Conservation (phyloP, 2,888 invertebrate species). For the Drosophila kambysellisi region DNA sequence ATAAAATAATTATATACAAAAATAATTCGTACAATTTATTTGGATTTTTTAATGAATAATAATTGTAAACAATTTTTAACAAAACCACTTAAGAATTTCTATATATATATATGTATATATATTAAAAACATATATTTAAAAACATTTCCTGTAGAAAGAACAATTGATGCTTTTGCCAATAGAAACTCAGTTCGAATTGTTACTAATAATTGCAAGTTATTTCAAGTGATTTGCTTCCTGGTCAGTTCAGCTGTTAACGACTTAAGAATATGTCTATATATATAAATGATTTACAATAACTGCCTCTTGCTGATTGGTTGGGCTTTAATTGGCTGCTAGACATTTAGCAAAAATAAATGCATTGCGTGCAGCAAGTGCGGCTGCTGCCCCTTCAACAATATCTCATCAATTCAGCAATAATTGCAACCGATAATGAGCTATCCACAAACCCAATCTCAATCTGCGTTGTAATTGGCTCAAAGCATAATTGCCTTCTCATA, state of each 20-base stretch:
- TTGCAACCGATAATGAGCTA: slow-evolving; percentile 34
- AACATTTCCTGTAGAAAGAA: background rate
- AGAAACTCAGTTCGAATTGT: background rate
- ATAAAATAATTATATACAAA: background rate
- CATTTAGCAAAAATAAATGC: slow-evolving; percentile 8
- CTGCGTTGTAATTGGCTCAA: slow-evolving; percentile 24
- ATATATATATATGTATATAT: background rate
- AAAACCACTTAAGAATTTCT: background rate
- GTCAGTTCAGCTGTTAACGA: slow-evolving; percentile 5
- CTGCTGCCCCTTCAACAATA: slow-evolving; percentile 6
- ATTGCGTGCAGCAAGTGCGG: slow-evolving; percentile 28
- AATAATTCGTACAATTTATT: background rate
- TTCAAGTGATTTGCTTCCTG: slow-evolving; percentile 4
- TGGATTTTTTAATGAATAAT: background rate
- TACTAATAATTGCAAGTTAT: background rate
- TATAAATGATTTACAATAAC: slow-evolving; percentile 7
- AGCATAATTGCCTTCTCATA: slow-evolving; percentile 13
- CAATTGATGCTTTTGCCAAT: background rate
- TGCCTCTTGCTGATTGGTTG: background rate
- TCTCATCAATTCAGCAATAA: slow-evolving; percentile 25
- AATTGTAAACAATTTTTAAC: background rate
- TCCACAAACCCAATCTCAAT: slow-evolving; percentile 8
- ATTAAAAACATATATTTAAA: background rate
- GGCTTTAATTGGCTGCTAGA: slow-evolving; percentile 24
- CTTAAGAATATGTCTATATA: slow-evolving; percentile 4